Percentiles rank a stretch among this genome's conserved stretches.
These are phyloP conservation scores for Phyllotis vaccarum DNA, from an alignment of 2,797 vertebrate genomes.

Conservation along the genomic window DNA sequence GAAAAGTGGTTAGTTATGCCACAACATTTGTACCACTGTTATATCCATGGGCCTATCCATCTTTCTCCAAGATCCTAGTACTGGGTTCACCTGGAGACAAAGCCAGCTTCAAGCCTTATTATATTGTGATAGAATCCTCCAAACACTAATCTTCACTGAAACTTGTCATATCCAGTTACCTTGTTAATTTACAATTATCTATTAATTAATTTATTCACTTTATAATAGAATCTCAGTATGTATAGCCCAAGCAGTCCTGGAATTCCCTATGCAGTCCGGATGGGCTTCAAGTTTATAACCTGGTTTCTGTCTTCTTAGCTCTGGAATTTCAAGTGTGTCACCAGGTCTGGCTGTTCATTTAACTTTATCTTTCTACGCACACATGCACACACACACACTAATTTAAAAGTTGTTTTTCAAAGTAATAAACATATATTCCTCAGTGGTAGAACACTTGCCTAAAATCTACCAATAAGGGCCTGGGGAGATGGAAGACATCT, in stretches of 20 bases:
- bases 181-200: neutral
- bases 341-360: neutral
- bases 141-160: neutral
- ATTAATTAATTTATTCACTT: neutral
- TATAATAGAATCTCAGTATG: neutral
- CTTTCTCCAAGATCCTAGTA: neutral
- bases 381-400: neutral
- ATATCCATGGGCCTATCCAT: neutral
- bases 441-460: neutral
- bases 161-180: neutral
- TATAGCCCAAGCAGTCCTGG: neutral
- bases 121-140: neutral
- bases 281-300: neutral
- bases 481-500: neutral
- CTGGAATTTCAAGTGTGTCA: neutral
- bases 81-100: neutral
- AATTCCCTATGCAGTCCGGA: neutral
- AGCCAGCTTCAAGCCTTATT: slow-evolving; percentile 2
- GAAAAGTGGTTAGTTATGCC: neutral
- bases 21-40: neutral
- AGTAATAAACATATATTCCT: neutral
- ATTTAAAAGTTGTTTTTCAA: neutral
- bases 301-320: no score
- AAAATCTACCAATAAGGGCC: neutral
- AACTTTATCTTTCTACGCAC: neutral